phyloP scores from a whole-genome alignment of 1,140 invertebrate genomes.

The Acromyrmex echinatior region DNA sequence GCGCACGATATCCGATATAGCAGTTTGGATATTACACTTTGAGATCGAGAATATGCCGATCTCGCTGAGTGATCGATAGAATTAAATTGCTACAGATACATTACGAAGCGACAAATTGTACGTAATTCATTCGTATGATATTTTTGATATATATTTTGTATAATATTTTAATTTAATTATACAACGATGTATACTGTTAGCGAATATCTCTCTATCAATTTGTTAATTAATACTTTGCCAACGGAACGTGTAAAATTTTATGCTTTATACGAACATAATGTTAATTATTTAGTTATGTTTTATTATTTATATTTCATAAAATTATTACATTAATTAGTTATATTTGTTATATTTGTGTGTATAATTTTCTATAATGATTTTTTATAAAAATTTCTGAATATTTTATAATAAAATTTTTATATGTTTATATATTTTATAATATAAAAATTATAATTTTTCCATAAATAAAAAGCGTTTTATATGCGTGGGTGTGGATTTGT shows the following conservation, averaged over 20 bases:
- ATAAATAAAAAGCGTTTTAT: neutral
- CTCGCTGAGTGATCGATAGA: constrained; percentile 3
- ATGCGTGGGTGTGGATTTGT: neutral
- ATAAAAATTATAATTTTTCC: neutral
- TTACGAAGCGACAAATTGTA: neutral
- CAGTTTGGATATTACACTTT: constrained; percentile 25
- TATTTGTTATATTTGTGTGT: neutral
- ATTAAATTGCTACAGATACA: neutral
- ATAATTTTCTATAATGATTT: neutral
- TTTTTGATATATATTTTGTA: neutral
- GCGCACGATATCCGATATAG: constrained; percentile 34
- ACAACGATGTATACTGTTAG: neutral
- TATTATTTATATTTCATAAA: neutral
- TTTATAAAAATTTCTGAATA: neutral
- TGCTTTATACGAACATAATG: neutral
- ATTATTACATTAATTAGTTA: neutral
- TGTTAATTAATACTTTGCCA: neutral
- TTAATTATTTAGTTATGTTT: neutral
- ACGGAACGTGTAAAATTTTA: neutral
- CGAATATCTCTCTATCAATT: neutral
- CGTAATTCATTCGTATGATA: neutral
- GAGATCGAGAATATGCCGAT: neutral
- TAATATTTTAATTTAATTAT: neutral
- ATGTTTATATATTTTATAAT: neutral
- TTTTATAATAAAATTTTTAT: neutral